phyloP scores from a whole-genome alignment of 2,888 invertebrate genomes.

The Pterostichus niger region DNA sequence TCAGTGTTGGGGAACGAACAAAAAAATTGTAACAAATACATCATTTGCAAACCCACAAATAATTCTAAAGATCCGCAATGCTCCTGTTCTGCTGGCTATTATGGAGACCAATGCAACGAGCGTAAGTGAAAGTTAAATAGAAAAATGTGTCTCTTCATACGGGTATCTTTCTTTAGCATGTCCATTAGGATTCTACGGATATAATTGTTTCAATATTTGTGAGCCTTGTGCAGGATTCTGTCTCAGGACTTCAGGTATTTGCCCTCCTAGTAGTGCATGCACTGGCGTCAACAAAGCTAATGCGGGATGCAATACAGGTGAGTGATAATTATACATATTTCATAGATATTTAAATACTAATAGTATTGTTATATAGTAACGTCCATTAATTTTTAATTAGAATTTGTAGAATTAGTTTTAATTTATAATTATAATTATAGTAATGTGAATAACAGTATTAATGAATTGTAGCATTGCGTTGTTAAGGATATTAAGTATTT shows the following conservation, averaged over 20 bases:
- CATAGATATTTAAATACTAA: too few species aligned
- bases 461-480: too few species aligned
- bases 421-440: too few species aligned
- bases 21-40: conserved; percentile 67
- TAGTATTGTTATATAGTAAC: too few species aligned
- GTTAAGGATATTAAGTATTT: too few species aligned
- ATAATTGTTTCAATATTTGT: conserved; percentile 70
- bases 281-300: conserved; percentile 9
- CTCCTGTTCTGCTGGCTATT: conserved; percentile 69
- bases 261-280: conserved; percentile 2
- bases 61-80: conserved; percentile 61
- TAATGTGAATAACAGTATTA: too few species aligned
- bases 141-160: too few species aligned
- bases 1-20: conserved; percentile 44
- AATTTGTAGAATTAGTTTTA: too few species aligned
- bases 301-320: conserved; percentile 14
- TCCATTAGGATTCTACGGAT: conserved; percentile 69
- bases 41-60: conserved; percentile 66
- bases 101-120: conserved; percentile 63
- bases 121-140: conserved; percentile 39
- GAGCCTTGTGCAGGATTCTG: conserved; percentile 68
- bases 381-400: too few species aligned
- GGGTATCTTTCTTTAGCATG: conserved; percentile 69
- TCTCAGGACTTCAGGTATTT: background rate
- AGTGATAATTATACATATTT: background rate